Conservation (phyloP, 2,113 vertebrate genomes). For the Bagarius yarrelli region DNA sequence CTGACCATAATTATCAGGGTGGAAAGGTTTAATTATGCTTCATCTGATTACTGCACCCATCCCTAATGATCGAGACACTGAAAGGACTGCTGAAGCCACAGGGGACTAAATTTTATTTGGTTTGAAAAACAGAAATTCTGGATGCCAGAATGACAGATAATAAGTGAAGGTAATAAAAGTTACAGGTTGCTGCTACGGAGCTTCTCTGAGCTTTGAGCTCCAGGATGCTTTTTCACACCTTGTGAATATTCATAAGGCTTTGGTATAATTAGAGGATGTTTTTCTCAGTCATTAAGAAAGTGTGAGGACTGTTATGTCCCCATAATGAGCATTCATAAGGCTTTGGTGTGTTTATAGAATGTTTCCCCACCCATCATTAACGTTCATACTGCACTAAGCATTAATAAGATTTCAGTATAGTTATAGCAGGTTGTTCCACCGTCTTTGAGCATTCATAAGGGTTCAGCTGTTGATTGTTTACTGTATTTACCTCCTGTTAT, state of each 20-base stretch:
- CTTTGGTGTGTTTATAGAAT: neutral
- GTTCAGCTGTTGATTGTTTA: too few species aligned
- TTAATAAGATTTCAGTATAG: neutral
- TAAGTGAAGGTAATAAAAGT: neutral
- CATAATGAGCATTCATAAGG: neutral
- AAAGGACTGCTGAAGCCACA: conserved; percentile 6
- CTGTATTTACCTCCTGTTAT: too few species aligned
- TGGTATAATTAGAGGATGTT: neutral
- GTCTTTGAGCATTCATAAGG: neutral
- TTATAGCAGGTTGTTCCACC: neutral
- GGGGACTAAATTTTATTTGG: neutral
- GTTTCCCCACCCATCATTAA: neutral
- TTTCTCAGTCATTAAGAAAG: too few species aligned
- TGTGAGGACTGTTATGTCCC: neutral
- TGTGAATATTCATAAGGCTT: neutral
- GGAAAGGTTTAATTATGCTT: conserved; percentile 25
- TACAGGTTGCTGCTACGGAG: conserved; percentile 13
- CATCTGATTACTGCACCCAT: conserved; percentile 22
- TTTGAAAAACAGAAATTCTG: neutral
- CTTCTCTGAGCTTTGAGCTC: neutral
- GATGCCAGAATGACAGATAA: neutral
- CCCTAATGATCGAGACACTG: neutral
- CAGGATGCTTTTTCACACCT: neutral
- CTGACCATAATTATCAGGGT: conserved; percentile 12
- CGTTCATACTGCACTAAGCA: neutral